These are phyloP conservation scores for Tetragnatha versicolor DNA, from an alignment of 1,140 invertebrate genomes.

Conservation along the genomic window DNA sequence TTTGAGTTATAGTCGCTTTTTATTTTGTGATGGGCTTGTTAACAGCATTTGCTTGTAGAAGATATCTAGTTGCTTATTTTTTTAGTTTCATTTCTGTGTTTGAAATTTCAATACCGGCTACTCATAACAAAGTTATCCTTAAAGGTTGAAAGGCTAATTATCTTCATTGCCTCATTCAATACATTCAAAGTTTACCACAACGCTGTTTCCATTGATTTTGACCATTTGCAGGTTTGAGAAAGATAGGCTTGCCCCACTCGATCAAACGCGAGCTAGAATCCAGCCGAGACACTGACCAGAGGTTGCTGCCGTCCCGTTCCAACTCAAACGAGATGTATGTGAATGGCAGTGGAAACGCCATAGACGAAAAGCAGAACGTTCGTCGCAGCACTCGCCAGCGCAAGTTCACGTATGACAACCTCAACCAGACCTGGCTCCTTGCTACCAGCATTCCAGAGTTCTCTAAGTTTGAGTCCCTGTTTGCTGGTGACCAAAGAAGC, in stretches of 20 bases:
- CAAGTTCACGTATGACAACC: constrained; percentile 65
- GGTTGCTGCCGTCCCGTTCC: constrained; percentile 40
- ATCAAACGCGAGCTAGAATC: constrained; percentile 38
- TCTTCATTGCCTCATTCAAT: not conserved
- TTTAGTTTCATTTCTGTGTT: too few species aligned
- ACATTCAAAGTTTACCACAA: not conserved
- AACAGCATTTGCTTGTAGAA: too few species aligned
- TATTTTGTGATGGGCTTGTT: too few species aligned
- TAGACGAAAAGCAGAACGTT: constrained; percentile 58
- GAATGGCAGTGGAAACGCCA: constrained; percentile 21
- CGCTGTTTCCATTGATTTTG: not conserved
- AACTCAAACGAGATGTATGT: constrained; percentile 45
- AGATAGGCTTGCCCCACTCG: constrained; percentile 9
- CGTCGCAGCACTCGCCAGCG: constrained; percentile 70
- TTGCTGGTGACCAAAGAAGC: constrained; percentile 59
- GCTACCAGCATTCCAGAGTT: constrained; percentile 47
- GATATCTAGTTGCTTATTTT: too few species aligned
- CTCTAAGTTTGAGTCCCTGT: constrained; percentile 66
- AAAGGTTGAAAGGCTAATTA: too few species aligned
- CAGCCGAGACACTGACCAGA: constrained; percentile 43
- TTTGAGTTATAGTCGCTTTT: too few species aligned
- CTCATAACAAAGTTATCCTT: too few species aligned
- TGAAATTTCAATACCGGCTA: too few species aligned
- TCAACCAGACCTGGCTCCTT: constrained; percentile 58
- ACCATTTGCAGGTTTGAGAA: constrained; percentile 15